Evolutionary conservation across 2,797 vertebrate genomes (phyloP).

Genomic region (Orestias chungarensis): DNA sequence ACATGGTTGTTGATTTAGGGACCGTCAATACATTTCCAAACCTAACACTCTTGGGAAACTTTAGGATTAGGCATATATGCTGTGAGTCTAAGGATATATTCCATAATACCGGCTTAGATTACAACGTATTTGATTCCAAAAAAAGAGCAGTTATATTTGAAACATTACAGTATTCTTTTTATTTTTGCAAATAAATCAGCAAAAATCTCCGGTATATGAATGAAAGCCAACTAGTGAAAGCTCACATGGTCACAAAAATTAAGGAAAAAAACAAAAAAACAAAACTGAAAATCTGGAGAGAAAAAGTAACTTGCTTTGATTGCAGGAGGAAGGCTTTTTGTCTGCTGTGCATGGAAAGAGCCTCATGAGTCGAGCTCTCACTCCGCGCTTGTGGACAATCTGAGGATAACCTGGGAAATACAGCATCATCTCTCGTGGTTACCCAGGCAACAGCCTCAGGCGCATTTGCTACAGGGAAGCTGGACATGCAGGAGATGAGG

Average conservation of each 20-base stretch:
- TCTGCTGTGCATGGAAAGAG: conserved; percentile 89
- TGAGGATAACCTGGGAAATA: conserved; percentile 92
- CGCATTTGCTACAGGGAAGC: conserved; percentile 36
- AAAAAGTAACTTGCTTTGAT: conserved; percentile 92
- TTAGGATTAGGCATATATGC: no score
- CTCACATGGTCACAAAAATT: not conserved
- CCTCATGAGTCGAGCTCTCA: conserved; percentile 93
- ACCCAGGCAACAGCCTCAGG: conserved; percentile 67
- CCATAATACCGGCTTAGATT: no score
- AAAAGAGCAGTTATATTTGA: no score
- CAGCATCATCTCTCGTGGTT: conserved; percentile 77
- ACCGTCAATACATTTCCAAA: no score
- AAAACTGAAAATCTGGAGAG: conserved; percentile 31
- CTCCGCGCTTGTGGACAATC: conserved; percentile 87
- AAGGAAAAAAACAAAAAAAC: conserved; percentile 10
- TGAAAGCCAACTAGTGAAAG: conserved; percentile 6
- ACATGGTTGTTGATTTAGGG: no score
- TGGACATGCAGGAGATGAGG: conserved; percentile 35
- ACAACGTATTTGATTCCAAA: no score
- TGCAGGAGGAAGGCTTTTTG: conserved; percentile 88
- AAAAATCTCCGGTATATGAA: not conserved
- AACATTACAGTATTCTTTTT: not conserved
- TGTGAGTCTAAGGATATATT: no score
- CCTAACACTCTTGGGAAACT: no score
- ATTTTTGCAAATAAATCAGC: not conserved